Percentiles rank a stretch among this genome's conserved stretches.
These are phyloP conservation scores for Phaenicophaeus curvirostris DNA, from an alignment of 2,797 vertebrate genomes.

Conservation along the genomic window DNA sequence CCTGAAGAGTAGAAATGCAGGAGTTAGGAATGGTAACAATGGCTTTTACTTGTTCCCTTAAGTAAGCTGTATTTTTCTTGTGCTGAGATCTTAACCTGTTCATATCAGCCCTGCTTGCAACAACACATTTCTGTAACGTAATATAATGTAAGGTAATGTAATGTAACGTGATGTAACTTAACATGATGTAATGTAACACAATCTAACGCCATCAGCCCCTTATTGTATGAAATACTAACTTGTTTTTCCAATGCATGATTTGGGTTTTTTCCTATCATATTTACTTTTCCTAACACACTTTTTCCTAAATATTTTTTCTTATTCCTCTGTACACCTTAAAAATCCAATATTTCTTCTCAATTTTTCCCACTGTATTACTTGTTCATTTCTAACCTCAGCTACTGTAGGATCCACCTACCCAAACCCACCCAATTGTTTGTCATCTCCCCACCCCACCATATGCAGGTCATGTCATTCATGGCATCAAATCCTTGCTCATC, in stretches of 20 bases:
- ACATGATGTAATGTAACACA: background rate
- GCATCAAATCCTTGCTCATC: background rate
- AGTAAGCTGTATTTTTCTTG: background rate
- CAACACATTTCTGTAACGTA: background rate
- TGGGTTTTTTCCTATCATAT: background rate
- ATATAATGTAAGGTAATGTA: background rate
- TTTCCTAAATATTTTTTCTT: background rate
- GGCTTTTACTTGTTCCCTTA: background rate
- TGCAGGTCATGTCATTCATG: slow-evolving; percentile 21
- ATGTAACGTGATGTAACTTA: no score
- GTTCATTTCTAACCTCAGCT: slow-evolving; percentile 1
- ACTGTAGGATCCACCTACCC: slow-evolving; percentile 14
- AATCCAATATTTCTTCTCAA: background rate
- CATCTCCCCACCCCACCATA: slow-evolving; percentile 7
- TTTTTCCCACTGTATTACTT: background rate
- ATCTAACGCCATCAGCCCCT: background rate
- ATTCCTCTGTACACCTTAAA: background rate
- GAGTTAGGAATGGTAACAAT: background rate
- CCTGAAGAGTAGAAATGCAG: background rate
- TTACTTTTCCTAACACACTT: background rate
- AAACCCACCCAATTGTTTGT: slow-evolving; percentile 31
- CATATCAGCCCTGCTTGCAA: background rate
- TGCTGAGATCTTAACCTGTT: background rate
- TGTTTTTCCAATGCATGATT: background rate
- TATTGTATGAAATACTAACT: background rate